Evolutionary conservation across 2,888 invertebrate species (phyloP).

Genomic region (Laspeyria flexula): DNA sequence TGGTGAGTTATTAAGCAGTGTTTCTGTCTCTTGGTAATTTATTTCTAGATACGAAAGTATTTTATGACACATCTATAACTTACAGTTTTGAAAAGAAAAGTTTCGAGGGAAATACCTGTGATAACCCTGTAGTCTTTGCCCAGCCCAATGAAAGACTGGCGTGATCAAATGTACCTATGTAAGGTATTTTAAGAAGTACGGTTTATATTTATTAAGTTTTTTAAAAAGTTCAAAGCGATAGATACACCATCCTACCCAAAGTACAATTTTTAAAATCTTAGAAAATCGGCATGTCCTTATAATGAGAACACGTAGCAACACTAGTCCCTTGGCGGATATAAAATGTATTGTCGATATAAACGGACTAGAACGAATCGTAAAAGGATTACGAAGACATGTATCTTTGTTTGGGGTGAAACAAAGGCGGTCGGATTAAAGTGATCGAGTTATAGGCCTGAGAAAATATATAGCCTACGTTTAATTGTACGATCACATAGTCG

Average conservation of each 20-base stretch:
- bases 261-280: slow-evolving; percentile 9
- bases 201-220: no score
- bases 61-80: no score
- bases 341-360: slow-evolving; percentile 62
- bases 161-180: no score
- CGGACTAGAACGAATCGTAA: slow-evolving; percentile 45
- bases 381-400: slow-evolving; percentile 56
- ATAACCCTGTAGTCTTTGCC: no score
- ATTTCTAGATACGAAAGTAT: no score
- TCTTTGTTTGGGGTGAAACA: slow-evolving; percentile 58
- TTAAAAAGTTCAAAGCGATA: neutral
- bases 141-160: no score
- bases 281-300: slow-evolving; percentile 16
- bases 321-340: slow-evolving; percentile 40
- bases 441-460: slow-evolving; percentile 34
- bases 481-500: slow-evolving; percentile 18
- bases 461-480: slow-evolving; percentile 36
- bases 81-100: no score
- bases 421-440: slow-evolving; percentile 24
- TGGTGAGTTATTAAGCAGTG: neutral
- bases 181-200: no score
- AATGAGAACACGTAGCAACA: slow-evolving; percentile 23
- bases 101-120: no score
- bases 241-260: neutral
- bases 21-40: no score